Evolutionary conservation across 1,140 invertebrate species (phyloP), one percentile per base, ranked within the genome.

Genomic region (Dendrolimus punctatus): DNA sequence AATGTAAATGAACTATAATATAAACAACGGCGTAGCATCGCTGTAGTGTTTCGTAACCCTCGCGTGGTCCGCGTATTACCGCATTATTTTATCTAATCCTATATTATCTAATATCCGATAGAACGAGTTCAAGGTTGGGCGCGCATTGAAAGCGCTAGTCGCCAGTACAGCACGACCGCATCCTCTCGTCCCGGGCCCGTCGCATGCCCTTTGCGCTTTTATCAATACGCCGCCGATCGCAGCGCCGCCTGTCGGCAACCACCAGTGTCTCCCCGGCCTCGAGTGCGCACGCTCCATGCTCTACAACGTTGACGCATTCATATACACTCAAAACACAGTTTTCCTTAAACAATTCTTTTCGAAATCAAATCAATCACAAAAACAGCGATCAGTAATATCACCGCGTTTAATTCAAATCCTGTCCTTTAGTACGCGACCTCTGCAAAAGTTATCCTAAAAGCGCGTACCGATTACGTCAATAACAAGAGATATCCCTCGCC

Each of bases 101-200:
- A 58, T 66, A 73, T 76, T 80, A 81, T 73, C 67, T 77, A 79
- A 81, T 69, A 80, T 67, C 71, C 66, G 73, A 81, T 78, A 76
- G 64, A 55, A 60, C 40, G 76, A 70, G 79, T 80, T 85, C 80
- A 85, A 85, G 80, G 80, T 81, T 80, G 70, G 64, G 66, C 58
- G 60, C 43, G 64, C 64, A 69, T 41, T 40, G 40, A 75, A 77
- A 71, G 63, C 62, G 56, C 62, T 59, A 51, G 23, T 23, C 23
- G 23, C 23, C 49, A 42, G 53, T 44, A 46, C 49, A 55, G 51
- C 54, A 46, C 39, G 51, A 63, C 65, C 61, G 65, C 62, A 70
- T 72, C 64, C 64, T 64, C 60, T 53, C 58, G 52, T 64, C 57
- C 56, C 61, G 53, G 61, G 61, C 55, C 23, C 61, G 64, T 46